Percentiles rank a stretch among this genome's conserved stretches.
Evolutionary conservation across 2,888 invertebrate genomes (phyloP).

Genomic region (Andrena praecox): DNA sequence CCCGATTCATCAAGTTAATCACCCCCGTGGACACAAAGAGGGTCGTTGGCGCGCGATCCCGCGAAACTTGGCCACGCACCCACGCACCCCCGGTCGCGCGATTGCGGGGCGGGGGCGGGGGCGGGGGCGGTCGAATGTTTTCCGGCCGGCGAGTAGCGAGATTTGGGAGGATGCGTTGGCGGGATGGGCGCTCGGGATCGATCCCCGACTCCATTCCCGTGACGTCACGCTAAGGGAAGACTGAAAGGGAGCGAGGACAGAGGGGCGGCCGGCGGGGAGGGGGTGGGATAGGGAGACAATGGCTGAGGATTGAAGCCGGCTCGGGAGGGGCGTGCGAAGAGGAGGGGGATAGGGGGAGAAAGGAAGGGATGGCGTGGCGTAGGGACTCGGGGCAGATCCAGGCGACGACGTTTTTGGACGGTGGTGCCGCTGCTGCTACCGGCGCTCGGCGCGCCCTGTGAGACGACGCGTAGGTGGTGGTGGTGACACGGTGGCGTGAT

Average conservation of each 20-base stretch:
- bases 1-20: neutral
- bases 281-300: neutral
- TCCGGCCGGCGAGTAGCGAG: constrained; percentile 76
- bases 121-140: constrained; percentile 77
- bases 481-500: constrained; percentile 16
- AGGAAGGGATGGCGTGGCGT: constrained; percentile 47
- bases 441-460: constrained; percentile 47
- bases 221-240: constrained; percentile 77
- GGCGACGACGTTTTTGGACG: constrained; percentile 60
- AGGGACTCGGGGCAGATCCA: constrained; percentile 67
- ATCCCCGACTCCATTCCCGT: constrained; percentile 83
- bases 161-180: constrained; percentile 60
- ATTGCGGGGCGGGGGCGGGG: neutral
- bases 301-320: neutral
- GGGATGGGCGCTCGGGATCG: constrained; percentile 80
- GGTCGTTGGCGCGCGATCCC: neutral
- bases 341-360: constrained; percentile 44
- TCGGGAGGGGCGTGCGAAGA: constrained; percentile 10
- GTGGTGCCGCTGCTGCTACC: constrained; percentile 47
- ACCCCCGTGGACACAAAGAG: neutral
- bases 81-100: neutral
- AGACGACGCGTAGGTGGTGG: constrained; percentile 58
- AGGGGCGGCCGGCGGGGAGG: neutral
- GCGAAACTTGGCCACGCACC: constrained; percentile 46
- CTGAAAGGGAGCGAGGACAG: constrained; percentile 35